Conservation (phyloP, 2,113 vertebrate species). For the Cariama cristata region DNA sequence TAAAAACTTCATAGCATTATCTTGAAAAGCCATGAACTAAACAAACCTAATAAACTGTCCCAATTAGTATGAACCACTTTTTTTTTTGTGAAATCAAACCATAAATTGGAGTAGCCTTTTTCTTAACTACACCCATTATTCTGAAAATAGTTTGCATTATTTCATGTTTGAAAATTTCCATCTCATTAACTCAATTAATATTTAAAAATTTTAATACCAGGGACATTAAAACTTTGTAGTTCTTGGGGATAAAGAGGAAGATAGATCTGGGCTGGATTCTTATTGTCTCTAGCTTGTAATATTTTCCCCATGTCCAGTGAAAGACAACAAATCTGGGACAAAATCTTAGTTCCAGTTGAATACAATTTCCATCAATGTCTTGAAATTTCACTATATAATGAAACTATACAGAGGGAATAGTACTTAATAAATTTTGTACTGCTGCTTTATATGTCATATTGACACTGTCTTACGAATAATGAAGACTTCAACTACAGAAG, state of each 20-base stretch:
- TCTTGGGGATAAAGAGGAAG: background rate
- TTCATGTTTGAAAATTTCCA: background rate
- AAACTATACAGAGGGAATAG: background rate
- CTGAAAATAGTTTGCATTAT: background rate
- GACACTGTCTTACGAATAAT: background rate
- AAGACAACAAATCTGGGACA: background rate
- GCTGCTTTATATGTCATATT: background rate
- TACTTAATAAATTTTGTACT: background rate
- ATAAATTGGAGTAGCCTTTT: background rate
- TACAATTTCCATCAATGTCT: background rate
- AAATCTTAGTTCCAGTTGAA: background rate
- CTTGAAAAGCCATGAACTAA: background rate
- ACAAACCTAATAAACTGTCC: background rate
- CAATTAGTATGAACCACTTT: background rate
- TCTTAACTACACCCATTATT: background rate
- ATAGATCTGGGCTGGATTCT: background rate
- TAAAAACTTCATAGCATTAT: background rate
- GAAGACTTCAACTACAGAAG: background rate
- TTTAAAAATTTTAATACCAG: background rate
- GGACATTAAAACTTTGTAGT: background rate
- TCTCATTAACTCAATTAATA: background rate
- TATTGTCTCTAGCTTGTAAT: background rate
- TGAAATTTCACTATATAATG: background rate
- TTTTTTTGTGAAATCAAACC: background rate
- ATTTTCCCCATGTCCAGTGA: background rate